A percentile compares a stretch with the other conserved stretches of the same genome.
phyloP scores from a whole-genome alignment of 37 sponge, comb jelly and placozoan genomes.

The Tethya wilhelma region DNA sequence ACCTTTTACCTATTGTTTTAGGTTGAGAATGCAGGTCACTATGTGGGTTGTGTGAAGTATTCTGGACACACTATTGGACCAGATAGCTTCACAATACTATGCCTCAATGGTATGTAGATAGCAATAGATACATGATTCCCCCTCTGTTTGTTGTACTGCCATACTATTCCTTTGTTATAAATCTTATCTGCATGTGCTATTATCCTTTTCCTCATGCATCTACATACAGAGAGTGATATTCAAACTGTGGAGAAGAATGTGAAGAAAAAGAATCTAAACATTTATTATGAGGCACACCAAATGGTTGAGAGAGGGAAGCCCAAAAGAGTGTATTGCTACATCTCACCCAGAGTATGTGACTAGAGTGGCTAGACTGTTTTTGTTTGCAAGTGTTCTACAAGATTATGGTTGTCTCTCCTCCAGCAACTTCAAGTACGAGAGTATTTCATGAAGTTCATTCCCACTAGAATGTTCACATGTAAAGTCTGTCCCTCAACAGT shows the following conservation, averaged over 20 bases:
- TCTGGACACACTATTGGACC: constrained; percentile 26
- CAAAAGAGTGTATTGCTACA: constrained; percentile 82
- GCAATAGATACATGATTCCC: neutral
- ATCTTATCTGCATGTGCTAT: neutral
- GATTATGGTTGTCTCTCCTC: neutral
- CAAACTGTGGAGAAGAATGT: constrained; percentile 61
- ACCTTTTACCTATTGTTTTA: too few relatives aligned
- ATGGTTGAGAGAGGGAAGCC: constrained; percentile 1
- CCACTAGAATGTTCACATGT: constrained; percentile 67
- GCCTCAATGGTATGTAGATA: constrained; percentile 15
- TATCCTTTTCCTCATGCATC: neutral
- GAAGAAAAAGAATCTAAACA: constrained; percentile 38
- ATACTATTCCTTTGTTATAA: neutral
- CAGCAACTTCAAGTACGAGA: constrained; percentile 87
- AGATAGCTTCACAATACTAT: constrained; percentile 28
- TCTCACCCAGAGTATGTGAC: constrained; percentile 62
- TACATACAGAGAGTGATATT: constrained; percentile 21
- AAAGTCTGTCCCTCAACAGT: constrained; percentile 77
- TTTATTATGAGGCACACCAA: constrained; percentile 63
- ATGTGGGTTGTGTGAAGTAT: constrained; percentile 63
- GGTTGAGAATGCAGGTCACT: constrained; percentile 64
- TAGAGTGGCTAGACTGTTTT: neutral
- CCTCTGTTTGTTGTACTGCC: neutral
- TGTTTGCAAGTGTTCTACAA: neutral
- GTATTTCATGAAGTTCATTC: constrained; percentile 71